Conservation (phyloP, 1,140 invertebrate genomes). For the Drosophila bocki region DNA sequence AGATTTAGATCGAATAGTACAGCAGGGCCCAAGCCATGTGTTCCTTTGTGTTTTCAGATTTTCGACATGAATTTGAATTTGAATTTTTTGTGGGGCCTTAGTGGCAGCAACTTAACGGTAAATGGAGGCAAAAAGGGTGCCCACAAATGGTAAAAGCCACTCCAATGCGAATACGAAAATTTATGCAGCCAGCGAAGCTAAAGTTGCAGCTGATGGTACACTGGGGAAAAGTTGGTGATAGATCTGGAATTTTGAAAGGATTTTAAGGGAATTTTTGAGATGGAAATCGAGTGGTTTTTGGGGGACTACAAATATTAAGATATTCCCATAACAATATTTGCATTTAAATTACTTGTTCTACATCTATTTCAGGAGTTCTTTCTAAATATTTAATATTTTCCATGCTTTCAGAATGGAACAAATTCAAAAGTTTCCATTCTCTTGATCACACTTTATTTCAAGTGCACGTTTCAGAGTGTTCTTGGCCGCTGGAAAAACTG, state of each 20-base stretch:
- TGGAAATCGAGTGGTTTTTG: neutral
- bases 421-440: neutral
- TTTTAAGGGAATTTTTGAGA: neutral
- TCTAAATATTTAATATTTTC: neutral
- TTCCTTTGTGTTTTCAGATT: slow-evolving; percentile 17
- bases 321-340: no score
- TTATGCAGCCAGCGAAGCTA: slow-evolving; percentile 54
- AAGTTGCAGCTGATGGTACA: slow-evolving; percentile 30
- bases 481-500: slow-evolving; percentile 56
- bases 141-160: slow-evolving; percentile 80
- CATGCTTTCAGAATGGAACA: neutral
- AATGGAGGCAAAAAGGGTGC: slow-evolving; percentile 68
- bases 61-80: slow-evolving; percentile 29
- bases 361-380: neutral
- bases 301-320: neutral
- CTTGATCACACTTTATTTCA: neutral
- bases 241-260: neutral
- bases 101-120: slow-evolving; percentile 73
- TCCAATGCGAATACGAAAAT: slow-evolving; percentile 63
- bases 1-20: slow-evolving; percentile 13
- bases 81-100: slow-evolving; percentile 31
- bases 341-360: neutral
- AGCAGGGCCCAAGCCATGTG: slow-evolving; percentile 37
- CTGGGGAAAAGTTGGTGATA: neutral
- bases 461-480: slow-evolving; percentile 21